Conservation (phyloP, 2,888 invertebrate species). For the Ormyrus labotus region DNA sequence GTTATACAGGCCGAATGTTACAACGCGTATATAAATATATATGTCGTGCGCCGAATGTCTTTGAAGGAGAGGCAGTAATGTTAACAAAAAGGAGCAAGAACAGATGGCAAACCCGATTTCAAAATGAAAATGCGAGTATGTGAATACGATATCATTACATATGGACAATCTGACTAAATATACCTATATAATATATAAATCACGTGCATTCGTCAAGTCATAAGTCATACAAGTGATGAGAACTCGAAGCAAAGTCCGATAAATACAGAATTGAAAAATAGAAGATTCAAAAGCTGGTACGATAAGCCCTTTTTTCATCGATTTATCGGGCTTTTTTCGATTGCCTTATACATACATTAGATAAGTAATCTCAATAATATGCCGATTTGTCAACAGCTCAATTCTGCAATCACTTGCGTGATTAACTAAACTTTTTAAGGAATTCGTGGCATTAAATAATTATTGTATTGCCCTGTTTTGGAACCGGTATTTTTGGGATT, state of each 20-base stretch:
- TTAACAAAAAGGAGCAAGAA: constrained; percentile 7
- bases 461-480: not conserved
- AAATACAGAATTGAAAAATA: constrained; percentile 18
- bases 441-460: not conserved
- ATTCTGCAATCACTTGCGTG: not conserved
- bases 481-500: constrained; percentile 5
- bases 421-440: constrained; percentile 14
- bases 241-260: constrained; percentile 34
- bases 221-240: constrained; percentile 16
- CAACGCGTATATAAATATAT: not conserved
- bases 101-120: constrained; percentile 25
- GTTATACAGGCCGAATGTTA: constrained; percentile 48
- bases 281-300: constrained; percentile 3
- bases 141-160: constrained; percentile 69
- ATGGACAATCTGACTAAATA: constrained; percentile 69
- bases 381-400: not conserved
- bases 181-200: constrained; percentile 61
- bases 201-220: constrained; percentile 46
- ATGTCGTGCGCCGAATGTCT: constrained; percentile 48
- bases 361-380: constrained; percentile 13
- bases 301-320: not conserved
- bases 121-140: constrained; percentile 52
- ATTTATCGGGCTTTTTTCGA: constrained; percentile 29
- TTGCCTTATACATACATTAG: not conserved
- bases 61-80: constrained; percentile 26